Percentiles rank a stretch among this genome's conserved stretches.
Conservation (phyloP, 2,113 vertebrate genomes). For the Oceanodroma tethys region DNA sequence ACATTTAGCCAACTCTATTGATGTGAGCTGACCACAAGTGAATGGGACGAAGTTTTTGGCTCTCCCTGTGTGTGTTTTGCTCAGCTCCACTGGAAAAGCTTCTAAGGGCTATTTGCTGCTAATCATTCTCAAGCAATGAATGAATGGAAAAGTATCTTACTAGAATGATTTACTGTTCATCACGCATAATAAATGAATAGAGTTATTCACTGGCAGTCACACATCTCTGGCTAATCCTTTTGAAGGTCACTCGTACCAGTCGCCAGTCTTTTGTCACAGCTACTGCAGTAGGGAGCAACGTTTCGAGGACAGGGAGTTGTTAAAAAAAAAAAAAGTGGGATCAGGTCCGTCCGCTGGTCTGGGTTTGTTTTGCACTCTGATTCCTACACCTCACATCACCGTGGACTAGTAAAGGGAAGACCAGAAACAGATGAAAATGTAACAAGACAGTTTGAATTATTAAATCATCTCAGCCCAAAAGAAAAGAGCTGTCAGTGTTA, state of each 20-base stretch:
- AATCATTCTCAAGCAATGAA: constrained; percentile 4
- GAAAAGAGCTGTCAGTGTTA: constrained; percentile 38
- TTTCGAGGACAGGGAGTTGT: not conserved
- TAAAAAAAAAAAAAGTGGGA: not conserved
- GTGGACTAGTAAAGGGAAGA: not conserved
- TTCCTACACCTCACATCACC: not conserved
- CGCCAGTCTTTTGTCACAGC: not conserved
- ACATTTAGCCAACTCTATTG: not conserved
- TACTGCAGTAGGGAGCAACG: not conserved
- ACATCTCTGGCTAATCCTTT: not conserved
- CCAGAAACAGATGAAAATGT: constrained; percentile 17
- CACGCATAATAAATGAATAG: not conserved
- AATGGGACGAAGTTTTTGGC: not conserved
- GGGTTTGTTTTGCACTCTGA: not conserved
- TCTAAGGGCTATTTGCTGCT: constrained; percentile 7
- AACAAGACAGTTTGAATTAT: constrained; percentile 38
- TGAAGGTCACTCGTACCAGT: constrained; percentile 19
- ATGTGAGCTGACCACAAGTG: not conserved
- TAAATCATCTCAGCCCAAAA: constrained; percentile 40
- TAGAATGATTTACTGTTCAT: constrained; percentile 38
- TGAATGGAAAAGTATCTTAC: constrained; percentile 30
- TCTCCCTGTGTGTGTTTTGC: not conserved
- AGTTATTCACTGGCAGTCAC: constrained; percentile 37
- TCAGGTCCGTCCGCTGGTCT: not conserved
- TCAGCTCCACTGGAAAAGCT: not conserved